Percentiles rank a stretch among this genome's conserved stretches.
These are phyloP conservation scores for Sakesphorus luctuosus DNA, from an alignment of 2,113 vertebrate genomes.

Conservation along the genomic window DNA sequence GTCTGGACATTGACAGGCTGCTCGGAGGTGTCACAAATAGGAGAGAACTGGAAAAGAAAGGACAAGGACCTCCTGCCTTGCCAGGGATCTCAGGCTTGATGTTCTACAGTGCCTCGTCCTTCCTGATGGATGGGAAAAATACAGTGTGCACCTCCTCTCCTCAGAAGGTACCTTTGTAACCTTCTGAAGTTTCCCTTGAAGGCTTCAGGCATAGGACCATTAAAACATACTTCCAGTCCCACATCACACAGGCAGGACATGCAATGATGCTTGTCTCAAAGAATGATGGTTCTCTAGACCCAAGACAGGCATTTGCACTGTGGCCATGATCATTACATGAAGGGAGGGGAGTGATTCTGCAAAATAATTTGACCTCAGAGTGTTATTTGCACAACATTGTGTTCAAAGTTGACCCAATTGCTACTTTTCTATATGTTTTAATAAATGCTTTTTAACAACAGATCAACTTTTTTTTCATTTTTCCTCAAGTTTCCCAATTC, in stretches of 20 bases:
- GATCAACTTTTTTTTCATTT: background rate
- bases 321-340: background rate
- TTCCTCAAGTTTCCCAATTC: background rate
- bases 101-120: background rate
- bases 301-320: background rate
- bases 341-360: background rate
- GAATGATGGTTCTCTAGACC: background rate
- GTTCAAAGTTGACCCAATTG: background rate
- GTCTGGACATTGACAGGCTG: background rate
- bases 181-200: background rate
- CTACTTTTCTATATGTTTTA: background rate
- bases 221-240: constrained; percentile 17
- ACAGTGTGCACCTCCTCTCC: background rate
- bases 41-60: background rate
- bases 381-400: background rate
- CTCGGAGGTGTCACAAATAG: background rate
- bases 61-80: background rate
- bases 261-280: background rate
- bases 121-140: background rate
- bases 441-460: background rate
- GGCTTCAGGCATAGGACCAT: background rate
- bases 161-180: background rate
- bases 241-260: background rate
- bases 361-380: constrained; percentile 2
- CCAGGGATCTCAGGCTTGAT: background rate